Base-by-base conservation (phyloP, 2,888 invertebrate genomes). In the Lasioglossum malachurum region DNA sequence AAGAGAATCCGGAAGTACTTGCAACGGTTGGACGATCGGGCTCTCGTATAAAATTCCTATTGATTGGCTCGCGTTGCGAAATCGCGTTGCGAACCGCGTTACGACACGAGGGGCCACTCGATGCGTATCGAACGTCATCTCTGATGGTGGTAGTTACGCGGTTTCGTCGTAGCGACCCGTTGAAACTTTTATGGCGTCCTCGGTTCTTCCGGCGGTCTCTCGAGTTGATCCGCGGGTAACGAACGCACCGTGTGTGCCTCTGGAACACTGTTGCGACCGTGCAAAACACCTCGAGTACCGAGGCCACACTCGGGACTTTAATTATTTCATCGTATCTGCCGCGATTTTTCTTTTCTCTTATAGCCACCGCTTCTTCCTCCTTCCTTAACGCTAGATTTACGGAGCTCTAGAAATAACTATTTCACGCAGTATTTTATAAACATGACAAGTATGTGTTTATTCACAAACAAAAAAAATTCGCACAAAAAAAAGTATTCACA, bases 161-260 rank as follows among this genome's bases (percentile, higher is more conserved):
- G 67, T 83, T 86, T 78, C 79, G 79, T 88, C 84, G 12, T 41
- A 41, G 81, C 77, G 83, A 69, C 53, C 46, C 79, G 73, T 27
- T 89, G 87, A 84, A 89, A 89, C 80, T 85, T 89, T 88, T 81
- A 89, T 89, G 84, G 73, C 74, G 79, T 75, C 14, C 76, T 49
- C 31, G 60, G 49, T 76, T 73, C 81, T 87, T 83, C 75, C 83
- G 72, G 80, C n/a, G 67, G 53, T 84, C 49, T 35, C 71, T 75
- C 71, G 78, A 80, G 86, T 82, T 74, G 81, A 81, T 81, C 41
- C 79, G 44, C 49, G 57, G 44, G 27, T 64, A 71, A 60, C 41
- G 74, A 77, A 76, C 60, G 60, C 64, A 44, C 64, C 27, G 73
- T 53, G 49, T 41, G 67, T 67, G 19, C 35, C 12, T 12, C n/a